Conservation (phyloP, 2,888 invertebrate genomes). For the Agonopterix subpropinquella region DNA sequence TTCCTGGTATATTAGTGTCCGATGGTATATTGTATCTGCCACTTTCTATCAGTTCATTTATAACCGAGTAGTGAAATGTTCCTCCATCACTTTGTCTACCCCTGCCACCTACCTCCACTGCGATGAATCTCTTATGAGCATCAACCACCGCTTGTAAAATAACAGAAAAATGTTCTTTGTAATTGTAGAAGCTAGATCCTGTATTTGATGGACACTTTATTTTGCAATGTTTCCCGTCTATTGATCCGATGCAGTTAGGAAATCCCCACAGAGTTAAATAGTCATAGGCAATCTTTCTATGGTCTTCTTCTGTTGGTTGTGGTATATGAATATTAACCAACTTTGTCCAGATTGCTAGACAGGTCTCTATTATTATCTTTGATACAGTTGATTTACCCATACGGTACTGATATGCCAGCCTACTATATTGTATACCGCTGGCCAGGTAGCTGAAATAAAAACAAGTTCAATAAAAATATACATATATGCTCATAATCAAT, state of each 20-base stretch:
- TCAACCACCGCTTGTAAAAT: slow-evolving; percentile 14
- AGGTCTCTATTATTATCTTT: slow-evolving; percentile 11
- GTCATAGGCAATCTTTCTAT: slow-evolving; percentile 13
- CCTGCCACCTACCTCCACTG: slow-evolving; percentile 13
- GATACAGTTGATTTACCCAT: slow-evolving; percentile 14
- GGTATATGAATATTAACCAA: slow-evolving; percentile 13
- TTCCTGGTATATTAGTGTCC: slow-evolving; percentile 5
- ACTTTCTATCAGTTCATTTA: slow-evolving; percentile 10
- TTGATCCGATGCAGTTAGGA: slow-evolving; percentile 15
- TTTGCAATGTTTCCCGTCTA: slow-evolving; percentile 17
- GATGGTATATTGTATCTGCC: slow-evolving; percentile 5
- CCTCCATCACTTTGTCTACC: slow-evolving; percentile 14
- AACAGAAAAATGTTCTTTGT: slow-evolving; percentile 11
- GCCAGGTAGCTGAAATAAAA: too few species aligned
- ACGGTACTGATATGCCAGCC: slow-evolving; percentile 14
- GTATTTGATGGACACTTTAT: background rate
- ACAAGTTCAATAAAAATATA: too few species aligned
- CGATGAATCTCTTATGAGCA: slow-evolving; percentile 12
- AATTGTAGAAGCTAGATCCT: background rate
- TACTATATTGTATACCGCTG: too few species aligned
- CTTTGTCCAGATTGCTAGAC: slow-evolving; percentile 15
- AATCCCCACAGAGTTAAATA: slow-evolving; percentile 17
- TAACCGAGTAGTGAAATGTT: slow-evolving; percentile 13
- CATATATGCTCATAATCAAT: too few species aligned
- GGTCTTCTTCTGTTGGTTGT: slow-evolving; percentile 13